Conservation (phyloP, 1,140 invertebrate species). For the Orchestia grillus region DNA sequence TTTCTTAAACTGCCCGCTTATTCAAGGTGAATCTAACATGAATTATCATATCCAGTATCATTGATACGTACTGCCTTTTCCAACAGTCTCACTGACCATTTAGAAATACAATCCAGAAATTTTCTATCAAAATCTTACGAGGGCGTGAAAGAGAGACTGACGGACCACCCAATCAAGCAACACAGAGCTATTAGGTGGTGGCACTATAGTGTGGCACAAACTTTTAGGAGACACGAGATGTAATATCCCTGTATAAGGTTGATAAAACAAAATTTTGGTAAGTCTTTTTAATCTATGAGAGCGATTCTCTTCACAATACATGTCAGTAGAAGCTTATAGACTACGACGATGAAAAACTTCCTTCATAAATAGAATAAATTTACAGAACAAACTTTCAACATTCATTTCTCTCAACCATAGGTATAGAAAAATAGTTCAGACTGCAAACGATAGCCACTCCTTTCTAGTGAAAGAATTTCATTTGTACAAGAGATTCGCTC, state of each 20-base stretch:
- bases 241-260: not conserved
- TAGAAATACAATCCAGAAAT: too few relatives aligned
- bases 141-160: too few relatives aligned
- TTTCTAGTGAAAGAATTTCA: not conserved
- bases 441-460: not conserved
- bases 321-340: slow-evolving; percentile 25
- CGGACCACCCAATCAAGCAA: too few relatives aligned
- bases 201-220: too few relatives aligned
- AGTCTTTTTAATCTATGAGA: not conserved
- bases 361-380: not conserved
- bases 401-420: not conserved
- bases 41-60: too few relatives aligned
- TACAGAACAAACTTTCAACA: slow-evolving; percentile 34
- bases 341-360: slow-evolving; percentile 18
- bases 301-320: not conserved
- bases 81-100: too few relatives aligned
- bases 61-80: too few relatives aligned
- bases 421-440: slow-evolving; percentile 12
- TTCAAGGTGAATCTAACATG: too few relatives aligned
- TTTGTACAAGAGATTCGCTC: not conserved
- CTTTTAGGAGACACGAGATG: too few relatives aligned
- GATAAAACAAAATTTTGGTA: not conserved
- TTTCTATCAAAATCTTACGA: too few relatives aligned
- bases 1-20: too few relatives aligned
- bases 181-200: too few relatives aligned